These are phyloP conservation scores for Andrena hattorfiana DNA, from an alignment of 2,888 invertebrate species.

Conservation along the genomic window DNA sequence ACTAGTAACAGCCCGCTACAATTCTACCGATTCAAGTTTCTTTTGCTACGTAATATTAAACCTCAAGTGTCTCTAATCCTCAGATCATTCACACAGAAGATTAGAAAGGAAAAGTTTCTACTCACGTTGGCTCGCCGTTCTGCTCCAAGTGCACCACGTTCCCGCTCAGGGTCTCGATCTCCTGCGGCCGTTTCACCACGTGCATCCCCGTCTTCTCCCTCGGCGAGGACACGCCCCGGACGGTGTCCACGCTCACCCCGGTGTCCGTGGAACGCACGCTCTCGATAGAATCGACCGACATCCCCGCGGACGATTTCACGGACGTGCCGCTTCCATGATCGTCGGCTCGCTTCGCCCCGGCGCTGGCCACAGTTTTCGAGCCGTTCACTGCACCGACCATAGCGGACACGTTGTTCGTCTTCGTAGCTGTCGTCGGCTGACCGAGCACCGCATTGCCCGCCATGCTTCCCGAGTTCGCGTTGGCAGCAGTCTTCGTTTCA, in stretches of 20 bases:
- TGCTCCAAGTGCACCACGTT: constrained; percentile 79
- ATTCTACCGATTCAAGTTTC: too few relatives aligned
- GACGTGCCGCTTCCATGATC: constrained; percentile 76
- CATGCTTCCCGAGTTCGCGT: neutral
- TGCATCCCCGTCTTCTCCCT: constrained; percentile 81
- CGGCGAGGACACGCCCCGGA: constrained; percentile 82
- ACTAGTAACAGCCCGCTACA: too few relatives aligned
- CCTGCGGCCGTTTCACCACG: constrained; percentile 79
- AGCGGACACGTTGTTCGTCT: constrained; percentile 44
- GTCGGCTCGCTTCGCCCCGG: constrained; percentile 54
- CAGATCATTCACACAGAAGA: neutral
- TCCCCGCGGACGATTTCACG: constrained; percentile 76
- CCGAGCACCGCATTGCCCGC: constrained; percentile 6
- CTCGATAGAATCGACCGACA: constrained; percentile 78
- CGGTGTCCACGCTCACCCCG: constrained; percentile 83
- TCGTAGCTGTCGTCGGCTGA: constrained; percentile 10
- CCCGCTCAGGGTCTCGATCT: constrained; percentile 83
- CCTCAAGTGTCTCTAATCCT: too few relatives aligned
- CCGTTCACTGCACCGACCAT: constrained; percentile 59
- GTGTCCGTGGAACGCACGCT: constrained; percentile 82
- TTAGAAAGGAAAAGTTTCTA: constrained; percentile 36
- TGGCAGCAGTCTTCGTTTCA: constrained; percentile 7
- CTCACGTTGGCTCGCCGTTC: constrained; percentile 80
- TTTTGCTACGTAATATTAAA: too few relatives aligned
- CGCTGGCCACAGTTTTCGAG: constrained; percentile 62